Evolutionary conservation across 2,888 invertebrate genomes (phyloP), one percentile per base, ranked within the genome.

Genomic region (Liposcelis brunnea): DNA sequence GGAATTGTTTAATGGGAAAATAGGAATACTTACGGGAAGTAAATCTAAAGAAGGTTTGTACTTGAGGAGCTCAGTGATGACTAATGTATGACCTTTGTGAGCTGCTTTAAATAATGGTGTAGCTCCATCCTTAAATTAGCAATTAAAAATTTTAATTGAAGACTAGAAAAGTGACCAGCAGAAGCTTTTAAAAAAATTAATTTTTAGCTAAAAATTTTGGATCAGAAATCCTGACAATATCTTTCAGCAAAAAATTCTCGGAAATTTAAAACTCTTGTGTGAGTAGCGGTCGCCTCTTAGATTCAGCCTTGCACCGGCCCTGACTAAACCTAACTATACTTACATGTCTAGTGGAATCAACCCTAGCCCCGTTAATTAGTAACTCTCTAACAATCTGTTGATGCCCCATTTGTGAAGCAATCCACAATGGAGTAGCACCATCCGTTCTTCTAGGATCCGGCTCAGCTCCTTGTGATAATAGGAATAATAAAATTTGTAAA

Each of bases 321-420:
- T n/a, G n/a, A n/a, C n/a, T n/a, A n/a, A n/a, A n/a, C n/a, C n/a
- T 4, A 26, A 26, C 4, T 6, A 35, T 42, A 58, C 64, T 65
- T 62, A 82, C 89, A 68, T 85, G 81, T 62, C 89, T 69, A 19
- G 80, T 71, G 2, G 78, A 71, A 67, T 91, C 89, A 18, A 86
- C 80, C 54, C 70, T 66, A 32, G 87, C 87, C 37, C 87, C 86
- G 53, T 75, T 74, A 56, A 75, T 75, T 51, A 91, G 68, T 55
- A 94, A 69, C 56, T 77, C 72, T 51, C 79, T 69, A 47, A 80
- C 89, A 40, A 82, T 80, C 58, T 75, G 76, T 59, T 80, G 76
- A 67, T 90, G 89, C 0, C 91, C 93, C 85, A 91, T 90, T 73
- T 94, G 94, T 51, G 89, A 77, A 33, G 90, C 83, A 56, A 94